Conservation (phyloP, 2,113 vertebrate species). For the Desmodus rotundus region DNA sequence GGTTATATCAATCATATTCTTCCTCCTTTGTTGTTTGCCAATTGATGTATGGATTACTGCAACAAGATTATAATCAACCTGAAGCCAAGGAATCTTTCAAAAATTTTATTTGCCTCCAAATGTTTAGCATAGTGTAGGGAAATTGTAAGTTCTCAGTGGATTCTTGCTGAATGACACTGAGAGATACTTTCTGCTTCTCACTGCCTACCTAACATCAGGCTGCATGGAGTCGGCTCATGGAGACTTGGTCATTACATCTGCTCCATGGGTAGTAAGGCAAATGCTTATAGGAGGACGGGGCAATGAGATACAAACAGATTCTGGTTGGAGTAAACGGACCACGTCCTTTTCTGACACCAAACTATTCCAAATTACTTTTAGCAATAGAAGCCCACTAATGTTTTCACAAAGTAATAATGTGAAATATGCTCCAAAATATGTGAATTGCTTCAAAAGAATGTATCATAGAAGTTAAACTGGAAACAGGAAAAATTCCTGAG, state of each 20-base stretch:
- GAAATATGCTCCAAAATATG: neutral
- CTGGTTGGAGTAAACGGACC: neutral
- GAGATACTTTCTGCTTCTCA: conserved; percentile 18
- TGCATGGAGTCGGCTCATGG: neutral
- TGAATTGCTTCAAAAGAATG: conserved; percentile 40
- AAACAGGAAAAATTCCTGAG: neutral
- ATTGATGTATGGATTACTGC: conserved; percentile 22
- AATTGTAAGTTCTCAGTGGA: neutral
- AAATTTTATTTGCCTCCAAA: conserved; percentile 8
- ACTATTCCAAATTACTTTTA: conserved; percentile 37
- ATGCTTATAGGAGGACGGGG: neutral
- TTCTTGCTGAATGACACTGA: conserved; percentile 19
- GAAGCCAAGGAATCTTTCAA: neutral
- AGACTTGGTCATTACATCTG: neutral
- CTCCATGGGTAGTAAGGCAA: neutral
- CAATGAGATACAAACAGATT: conserved; percentile 8
- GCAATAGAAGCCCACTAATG: conserved; percentile 17
- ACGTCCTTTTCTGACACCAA: neutral
- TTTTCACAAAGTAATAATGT: neutral
- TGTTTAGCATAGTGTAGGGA: conserved; percentile 25
- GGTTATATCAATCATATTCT: conserved; percentile 23
- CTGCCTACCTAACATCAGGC: neutral
- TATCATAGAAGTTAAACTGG: neutral
- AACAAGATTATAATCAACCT: conserved; percentile 7
- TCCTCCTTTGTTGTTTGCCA: conserved; percentile 17